phyloP scores from a whole-genome alignment of 2,797 vertebrate species.

The Coregonus suidteri region DNA sequence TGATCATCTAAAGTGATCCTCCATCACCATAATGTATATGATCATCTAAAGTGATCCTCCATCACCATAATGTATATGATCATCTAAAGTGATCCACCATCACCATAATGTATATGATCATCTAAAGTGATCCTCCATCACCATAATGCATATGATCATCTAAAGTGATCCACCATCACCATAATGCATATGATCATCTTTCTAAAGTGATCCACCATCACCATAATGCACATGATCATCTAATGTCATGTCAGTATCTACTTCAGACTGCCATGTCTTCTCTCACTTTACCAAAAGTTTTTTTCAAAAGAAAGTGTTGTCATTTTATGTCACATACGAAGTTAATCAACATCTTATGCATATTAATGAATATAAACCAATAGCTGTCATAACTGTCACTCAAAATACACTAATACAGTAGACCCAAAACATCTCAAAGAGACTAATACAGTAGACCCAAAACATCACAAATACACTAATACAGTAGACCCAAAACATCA shows the following conservation, averaged over 20 bases:
- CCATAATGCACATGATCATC: constrained; percentile 52
- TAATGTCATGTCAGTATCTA: constrained; percentile 26
- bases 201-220: constrained; percentile 29
- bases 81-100: constrained; percentile 29
- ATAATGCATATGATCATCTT: constrained; percentile 51
- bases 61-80: constrained; percentile 44
- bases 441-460: constrained; percentile 60
- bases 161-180: constrained; percentile 25
- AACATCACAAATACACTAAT: constrained; percentile 57
- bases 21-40: no score
- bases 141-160: constrained; percentile 53
- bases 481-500: constrained; percentile 32
- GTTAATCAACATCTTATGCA: neutral
- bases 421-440: constrained; percentile 30
- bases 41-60: constrained; percentile 12
- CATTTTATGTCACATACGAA: constrained; percentile 3
- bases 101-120: constrained; percentile 51
- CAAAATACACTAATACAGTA: constrained; percentile 46
- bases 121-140: constrained; percentile 32
- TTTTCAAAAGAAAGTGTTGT: constrained; percentile 16
- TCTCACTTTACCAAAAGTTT: constrained; percentile 1
- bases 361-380: neutral
- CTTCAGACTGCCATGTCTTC: constrained; percentile 38
- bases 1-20: no score
- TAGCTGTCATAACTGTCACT: constrained; percentile 27